A percentile compares a stretch with the other conserved stretches of the same genome.
These are phyloP conservation scores for Ceratotherium simum DNA, from an alignment of 2,113 vertebrate genomes.

Conservation along the genomic window DNA sequence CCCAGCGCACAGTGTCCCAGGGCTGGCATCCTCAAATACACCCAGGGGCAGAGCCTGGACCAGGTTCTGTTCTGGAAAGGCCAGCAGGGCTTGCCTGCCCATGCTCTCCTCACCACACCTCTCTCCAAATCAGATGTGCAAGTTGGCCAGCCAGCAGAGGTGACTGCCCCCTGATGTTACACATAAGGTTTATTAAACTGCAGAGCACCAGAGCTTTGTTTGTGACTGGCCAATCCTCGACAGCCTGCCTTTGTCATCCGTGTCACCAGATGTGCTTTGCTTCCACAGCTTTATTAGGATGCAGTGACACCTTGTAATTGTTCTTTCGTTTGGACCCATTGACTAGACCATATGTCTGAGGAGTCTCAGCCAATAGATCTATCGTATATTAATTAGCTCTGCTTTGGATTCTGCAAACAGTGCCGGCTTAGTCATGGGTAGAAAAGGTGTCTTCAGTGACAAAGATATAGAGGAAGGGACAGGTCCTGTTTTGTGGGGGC, in stretches of 20 bases:
- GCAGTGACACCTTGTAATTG: background rate
- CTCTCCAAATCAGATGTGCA: background rate
- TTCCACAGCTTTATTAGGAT: constrained; percentile 23
- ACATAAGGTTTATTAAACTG: background rate
- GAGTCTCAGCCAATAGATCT: background rate
- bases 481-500: background rate
- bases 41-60: background rate
- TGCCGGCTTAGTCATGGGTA: background rate
- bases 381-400: background rate
- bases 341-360: constrained; percentile 38
- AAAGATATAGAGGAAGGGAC: background rate
- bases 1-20: background rate
- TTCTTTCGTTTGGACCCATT: constrained; percentile 54
- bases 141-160: background rate
- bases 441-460: background rate
- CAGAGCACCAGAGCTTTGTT: background rate
- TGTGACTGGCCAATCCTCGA: background rate
- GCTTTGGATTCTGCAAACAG: constrained; percentile 2
- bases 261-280: background rate
- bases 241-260: background rate
- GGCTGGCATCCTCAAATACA: background rate
- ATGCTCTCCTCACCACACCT: background rate
- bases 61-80: background rate
- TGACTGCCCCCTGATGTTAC: background rate
- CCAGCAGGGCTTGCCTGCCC: background rate